Conservation (phyloP, 1,140 invertebrate species). For the Eulimnadia texana region DNA sequence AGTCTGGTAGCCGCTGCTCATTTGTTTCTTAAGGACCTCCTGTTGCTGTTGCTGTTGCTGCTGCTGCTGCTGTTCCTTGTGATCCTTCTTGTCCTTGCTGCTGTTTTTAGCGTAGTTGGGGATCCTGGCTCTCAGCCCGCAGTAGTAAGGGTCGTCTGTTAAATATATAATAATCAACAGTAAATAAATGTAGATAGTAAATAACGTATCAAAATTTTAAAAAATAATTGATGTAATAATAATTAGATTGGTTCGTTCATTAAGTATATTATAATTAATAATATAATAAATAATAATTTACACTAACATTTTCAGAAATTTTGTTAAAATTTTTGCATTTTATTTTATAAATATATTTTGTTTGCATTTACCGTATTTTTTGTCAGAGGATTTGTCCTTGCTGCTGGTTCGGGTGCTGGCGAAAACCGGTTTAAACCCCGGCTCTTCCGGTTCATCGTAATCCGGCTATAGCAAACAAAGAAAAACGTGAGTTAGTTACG, state of each 20-base stretch:
- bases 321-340: no score
- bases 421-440: slow-evolving; percentile 39
- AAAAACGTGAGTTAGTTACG: no score
- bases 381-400: slow-evolving; percentile 53
- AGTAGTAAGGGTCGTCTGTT: slow-evolving; percentile 79
- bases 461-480: slow-evolving; percentile 45
- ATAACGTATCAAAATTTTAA: no score
- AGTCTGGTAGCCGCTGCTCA: slow-evolving; percentile 8
- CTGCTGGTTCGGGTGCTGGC: slow-evolving; percentile 35
- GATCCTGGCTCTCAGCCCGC: slow-evolving; percentile 71
- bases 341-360: no score
- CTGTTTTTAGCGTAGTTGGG: slow-evolving; percentile 67
- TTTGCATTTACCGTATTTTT: slow-evolving; percentile 60
- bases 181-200: no score
- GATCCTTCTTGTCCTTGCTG: slow-evolving; percentile 10
- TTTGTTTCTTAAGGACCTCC: neutral
- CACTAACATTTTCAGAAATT: no score
- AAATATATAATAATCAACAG: no score
- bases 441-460: slow-evolving; percentile 60
- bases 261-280: no score
- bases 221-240: no score
- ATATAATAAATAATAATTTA: no score
- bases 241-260: no score
- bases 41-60: neutral
- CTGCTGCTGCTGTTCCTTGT: neutral